Conservation (phyloP, 2,888 invertebrate species). For the Oscheius sp. region DNA sequence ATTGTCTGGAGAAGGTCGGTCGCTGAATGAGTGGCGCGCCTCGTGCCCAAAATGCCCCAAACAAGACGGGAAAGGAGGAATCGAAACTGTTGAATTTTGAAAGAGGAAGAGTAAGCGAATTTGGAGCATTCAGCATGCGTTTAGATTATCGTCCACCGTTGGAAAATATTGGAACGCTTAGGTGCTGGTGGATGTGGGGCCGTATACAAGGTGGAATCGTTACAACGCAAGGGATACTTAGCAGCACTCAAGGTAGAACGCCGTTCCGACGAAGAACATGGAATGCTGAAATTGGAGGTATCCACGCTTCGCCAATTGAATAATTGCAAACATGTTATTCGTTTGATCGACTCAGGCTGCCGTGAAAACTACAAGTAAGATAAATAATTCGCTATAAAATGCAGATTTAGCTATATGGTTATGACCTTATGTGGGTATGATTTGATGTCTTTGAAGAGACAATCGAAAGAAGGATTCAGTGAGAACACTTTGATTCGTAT, state of each 20-base stretch:
- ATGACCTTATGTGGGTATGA: constrained; percentile 55
- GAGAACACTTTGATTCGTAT: constrained; percentile 48
- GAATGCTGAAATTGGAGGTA: constrained; percentile 31
- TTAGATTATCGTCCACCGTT: constrained; percentile 47
- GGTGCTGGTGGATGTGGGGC: constrained; percentile 98
- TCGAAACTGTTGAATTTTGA: constrained; percentile 7
- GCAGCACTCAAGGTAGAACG: constrained; percentile 25
- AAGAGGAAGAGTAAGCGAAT: constrained; percentile 4
- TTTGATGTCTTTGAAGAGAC: constrained; percentile 48
- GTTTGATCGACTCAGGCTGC: constrained; percentile 16
- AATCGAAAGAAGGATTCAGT: constrained; percentile 41
- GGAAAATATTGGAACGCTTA: constrained; percentile 85
- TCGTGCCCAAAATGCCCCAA: no score
- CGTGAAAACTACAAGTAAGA: constrained; percentile 25
- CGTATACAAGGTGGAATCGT: constrained; percentile 92
- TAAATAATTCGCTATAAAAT: neutral
- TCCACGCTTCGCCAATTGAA: constrained; percentile 8
- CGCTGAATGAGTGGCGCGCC: no score
- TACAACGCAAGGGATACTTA: constrained; percentile 5
- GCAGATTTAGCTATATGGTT: constrained; percentile 52
- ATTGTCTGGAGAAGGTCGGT: neutral
- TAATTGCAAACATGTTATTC: constrained; percentile 16
- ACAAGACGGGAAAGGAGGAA: no score
- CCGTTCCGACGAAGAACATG: constrained; percentile 19
- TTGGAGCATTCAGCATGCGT: neutral